Evolutionary conservation across 2,797 vertebrate species (phyloP).

Genomic region (Clarias laeviceps): DNA sequence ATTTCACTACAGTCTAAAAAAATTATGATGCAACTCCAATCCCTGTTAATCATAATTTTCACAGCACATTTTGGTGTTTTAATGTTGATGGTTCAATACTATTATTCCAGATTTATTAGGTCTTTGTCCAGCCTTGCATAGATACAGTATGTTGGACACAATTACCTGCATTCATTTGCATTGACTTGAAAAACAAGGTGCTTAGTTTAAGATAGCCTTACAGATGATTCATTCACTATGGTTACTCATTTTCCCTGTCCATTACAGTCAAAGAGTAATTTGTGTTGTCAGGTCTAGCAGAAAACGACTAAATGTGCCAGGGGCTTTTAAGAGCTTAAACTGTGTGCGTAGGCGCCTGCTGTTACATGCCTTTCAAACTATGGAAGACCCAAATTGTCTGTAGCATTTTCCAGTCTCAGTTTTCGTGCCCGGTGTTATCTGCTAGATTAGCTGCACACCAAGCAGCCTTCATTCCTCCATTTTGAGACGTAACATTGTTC

Average conservation of each 20-base stretch:
- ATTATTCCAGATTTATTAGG: not conserved
- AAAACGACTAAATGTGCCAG: slow-evolving; percentile 31
- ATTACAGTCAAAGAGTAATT: slow-evolving; percentile 38
- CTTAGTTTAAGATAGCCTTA: slow-evolving; percentile 41
- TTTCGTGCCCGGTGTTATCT: slow-evolving; percentile 5
- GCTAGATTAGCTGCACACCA: slow-evolving; percentile 22
- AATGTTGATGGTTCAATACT: too few species aligned
- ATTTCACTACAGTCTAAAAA: too few species aligned
- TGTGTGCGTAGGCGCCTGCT: slow-evolving; percentile 26
- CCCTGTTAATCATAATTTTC: too few species aligned
- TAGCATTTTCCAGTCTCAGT: slow-evolving; percentile 1
- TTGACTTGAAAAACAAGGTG: slow-evolving; percentile 31
- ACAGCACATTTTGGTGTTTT: too few species aligned
- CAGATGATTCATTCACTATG: slow-evolving; percentile 45
- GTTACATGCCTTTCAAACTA: slow-evolving; percentile 26
- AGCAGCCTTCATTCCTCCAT: not conserved
- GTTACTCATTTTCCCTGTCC: slow-evolving; percentile 42
- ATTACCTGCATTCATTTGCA: slow-evolving; percentile 40
- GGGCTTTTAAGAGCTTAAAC: slow-evolving; percentile 38
- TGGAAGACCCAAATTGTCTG: slow-evolving; percentile 19
- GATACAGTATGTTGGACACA: slow-evolving; percentile 18
- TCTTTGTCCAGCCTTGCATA: slow-evolving; percentile 13
- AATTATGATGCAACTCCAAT: too few species aligned
- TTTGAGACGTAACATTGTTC: slow-evolving; percentile 11
- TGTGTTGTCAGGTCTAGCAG: slow-evolving; percentile 22